phyloP scores from a whole-genome alignment of 2,888 invertebrate genomes.

The Mystacides longicornis region DNA sequence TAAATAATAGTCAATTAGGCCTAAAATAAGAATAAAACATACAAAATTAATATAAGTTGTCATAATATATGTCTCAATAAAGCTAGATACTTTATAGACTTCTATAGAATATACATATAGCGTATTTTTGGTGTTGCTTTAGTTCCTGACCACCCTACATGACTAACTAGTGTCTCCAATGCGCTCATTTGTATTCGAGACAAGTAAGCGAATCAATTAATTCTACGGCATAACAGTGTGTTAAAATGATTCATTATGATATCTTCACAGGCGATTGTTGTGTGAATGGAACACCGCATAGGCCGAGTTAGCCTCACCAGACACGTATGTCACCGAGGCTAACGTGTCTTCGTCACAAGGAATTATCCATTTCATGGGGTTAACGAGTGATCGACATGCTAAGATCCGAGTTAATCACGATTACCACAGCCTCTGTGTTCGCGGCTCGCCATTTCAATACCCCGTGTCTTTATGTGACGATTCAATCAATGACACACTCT shows the following conservation, averaged over 20 bases:
- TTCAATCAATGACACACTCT: neutral
- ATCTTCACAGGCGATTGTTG: neutral
- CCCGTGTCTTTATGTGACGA: neutral
- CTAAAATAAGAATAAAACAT: too few species aligned
- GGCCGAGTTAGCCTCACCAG: neutral
- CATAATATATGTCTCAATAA: too few species aligned
- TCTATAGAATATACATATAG: too few species aligned
- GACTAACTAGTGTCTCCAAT: slow-evolving; percentile 8
- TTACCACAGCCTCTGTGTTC: slow-evolving; percentile 5
- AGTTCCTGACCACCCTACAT: neutral
- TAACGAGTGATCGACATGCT: slow-evolving; percentile 2
- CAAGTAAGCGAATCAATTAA: slow-evolving; percentile 8
- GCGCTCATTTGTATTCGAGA: neutral
- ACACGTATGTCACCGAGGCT: neutral
- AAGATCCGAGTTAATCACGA: neutral
- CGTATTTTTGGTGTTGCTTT: too few species aligned
- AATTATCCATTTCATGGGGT: slow-evolving; percentile 8
- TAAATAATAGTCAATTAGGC: too few species aligned
- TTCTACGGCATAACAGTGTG: slow-evolving; percentile 1
- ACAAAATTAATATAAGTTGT: too few species aligned
- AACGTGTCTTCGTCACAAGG: neutral
- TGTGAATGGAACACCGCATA: neutral
- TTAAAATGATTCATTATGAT: slow-evolving; percentile 5
- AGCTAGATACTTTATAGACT: too few species aligned
- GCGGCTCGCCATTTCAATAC: neutral